Conservation (phyloP, 2,113 vertebrate genomes). For the Coregonus clupeaformis region DNA sequence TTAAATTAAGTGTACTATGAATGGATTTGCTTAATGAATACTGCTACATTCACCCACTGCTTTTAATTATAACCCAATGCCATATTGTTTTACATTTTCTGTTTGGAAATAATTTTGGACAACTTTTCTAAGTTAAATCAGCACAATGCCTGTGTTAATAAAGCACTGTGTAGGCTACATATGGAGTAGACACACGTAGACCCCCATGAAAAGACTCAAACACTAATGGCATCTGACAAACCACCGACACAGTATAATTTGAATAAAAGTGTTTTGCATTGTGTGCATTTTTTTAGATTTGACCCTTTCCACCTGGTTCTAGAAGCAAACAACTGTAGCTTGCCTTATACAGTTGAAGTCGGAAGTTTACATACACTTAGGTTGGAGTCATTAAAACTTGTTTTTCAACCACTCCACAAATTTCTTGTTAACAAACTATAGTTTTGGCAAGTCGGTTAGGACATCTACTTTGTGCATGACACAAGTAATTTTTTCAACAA, state of each 20-base stretch:
- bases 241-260: too few species aligned
- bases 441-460: too few species aligned
- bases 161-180: neutral
- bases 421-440: too few species aligned
- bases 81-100: neutral
- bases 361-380: too few species aligned
- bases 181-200: neutral
- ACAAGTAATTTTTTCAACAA: too few species aligned
- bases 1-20: too few species aligned
- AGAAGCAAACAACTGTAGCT: conserved; percentile 19
- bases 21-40: neutral
- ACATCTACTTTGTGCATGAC: too few species aligned
- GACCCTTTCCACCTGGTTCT: conserved; percentile 25
- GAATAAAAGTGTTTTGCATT: too few species aligned
- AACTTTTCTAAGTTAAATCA: neutral
- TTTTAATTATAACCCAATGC: neutral
- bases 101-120: neutral
- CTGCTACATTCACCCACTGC: neutral
- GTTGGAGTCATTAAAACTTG: too few species aligned
- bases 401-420: too few species aligned
- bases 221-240: conserved; percentile 4
- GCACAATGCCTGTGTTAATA: neutral
- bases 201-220: conserved; percentile 10
- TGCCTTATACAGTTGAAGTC: too few species aligned
- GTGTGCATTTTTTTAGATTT: neutral